These are phyloP conservation scores for Cottoperca gobio DNA, from an alignment of 2,797 vertebrate genomes.

Conservation along the genomic window DNA sequence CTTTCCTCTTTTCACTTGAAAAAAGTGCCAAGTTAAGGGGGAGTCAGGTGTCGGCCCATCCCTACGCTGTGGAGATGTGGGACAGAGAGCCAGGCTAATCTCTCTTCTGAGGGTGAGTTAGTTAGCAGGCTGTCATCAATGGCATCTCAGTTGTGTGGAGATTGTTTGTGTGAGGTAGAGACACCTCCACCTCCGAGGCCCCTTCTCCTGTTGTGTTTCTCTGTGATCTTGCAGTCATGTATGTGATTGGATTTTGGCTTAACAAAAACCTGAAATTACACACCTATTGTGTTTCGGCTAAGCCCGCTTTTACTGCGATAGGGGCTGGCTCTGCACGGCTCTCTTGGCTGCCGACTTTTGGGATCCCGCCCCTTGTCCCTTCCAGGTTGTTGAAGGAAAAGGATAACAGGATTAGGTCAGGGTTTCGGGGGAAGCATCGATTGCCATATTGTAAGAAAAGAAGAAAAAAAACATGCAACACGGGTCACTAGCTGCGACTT, in stretches of 20 bases:
- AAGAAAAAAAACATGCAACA: slow-evolving; percentile 73
- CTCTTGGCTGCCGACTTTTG: slow-evolving; percentile 88
- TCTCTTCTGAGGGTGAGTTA: slow-evolving; percentile 53
- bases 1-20: slow-evolving; percentile 25
- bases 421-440: slow-evolving; percentile 87
- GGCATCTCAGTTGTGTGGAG: slow-evolving; percentile 59
- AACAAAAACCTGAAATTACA: slow-evolving; percentile 99
- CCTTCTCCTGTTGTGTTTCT: slow-evolving; percentile 91
- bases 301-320: slow-evolving; percentile 91
- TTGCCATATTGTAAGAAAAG: slow-evolving; percentile 88
- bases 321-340: slow-evolving; percentile 87
- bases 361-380: slow-evolving; percentile 86
- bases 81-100: slow-evolving; percentile 65
- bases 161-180: slow-evolving; percentile 91
- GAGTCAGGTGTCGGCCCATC: slow-evolving; percentile 52
- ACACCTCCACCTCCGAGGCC: slow-evolving; percentile 82
- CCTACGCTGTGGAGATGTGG: slow-evolving; percentile 34
- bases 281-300: slow-evolving; percentile 96
- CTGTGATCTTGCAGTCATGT: slow-evolving; percentile 98
- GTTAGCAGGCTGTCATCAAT: slow-evolving; percentile 69
- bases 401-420: slow-evolving; percentile 96
- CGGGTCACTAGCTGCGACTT: slow-evolving; percentile 57
- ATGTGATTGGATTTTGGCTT: slow-evolving; percentile 99
- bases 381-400: slow-evolving; percentile 89
- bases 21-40: slow-evolving; percentile 39